These are phyloP conservation scores for Eurosta solidaginis DNA, from an alignment of 1,140 invertebrate genomes.

Conservation along the genomic window DNA sequence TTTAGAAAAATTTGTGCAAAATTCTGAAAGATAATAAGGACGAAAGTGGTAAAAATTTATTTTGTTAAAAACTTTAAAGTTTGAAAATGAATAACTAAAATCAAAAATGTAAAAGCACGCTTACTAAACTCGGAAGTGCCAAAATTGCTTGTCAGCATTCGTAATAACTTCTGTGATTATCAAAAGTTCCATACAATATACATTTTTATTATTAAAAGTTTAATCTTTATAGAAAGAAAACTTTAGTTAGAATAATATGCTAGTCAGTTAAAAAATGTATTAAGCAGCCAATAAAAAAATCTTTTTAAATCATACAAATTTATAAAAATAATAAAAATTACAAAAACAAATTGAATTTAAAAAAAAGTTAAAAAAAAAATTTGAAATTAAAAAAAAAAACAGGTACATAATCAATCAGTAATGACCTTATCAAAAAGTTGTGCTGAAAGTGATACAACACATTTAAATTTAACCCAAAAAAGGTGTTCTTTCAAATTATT, in stretches of 20 bases:
- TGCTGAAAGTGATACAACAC: too few species aligned
- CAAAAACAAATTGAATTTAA: neutral
- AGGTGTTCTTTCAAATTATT: too few species aligned
- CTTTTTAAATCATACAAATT: neutral
- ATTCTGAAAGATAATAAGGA: too few species aligned
- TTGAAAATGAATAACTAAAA: neutral
- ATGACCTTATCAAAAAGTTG: too few species aligned
- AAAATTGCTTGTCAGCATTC: neutral
- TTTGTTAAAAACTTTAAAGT: too few species aligned
- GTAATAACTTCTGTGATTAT: neutral
- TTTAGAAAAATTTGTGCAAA: too few species aligned
- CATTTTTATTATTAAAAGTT: neutral
- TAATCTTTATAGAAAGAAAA: neutral
- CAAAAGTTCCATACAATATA: neutral
- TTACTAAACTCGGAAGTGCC: neutral
- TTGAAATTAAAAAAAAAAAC: neutral
- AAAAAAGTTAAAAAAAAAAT: neutral
- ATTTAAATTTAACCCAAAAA: too few species aligned
- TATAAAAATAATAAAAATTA: neutral
- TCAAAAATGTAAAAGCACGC: neutral
- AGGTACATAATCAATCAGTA: too few species aligned
- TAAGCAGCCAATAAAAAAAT: neutral
- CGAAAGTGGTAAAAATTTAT: too few species aligned
- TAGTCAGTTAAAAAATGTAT: neutral
- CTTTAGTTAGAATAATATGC: neutral